Percentiles rank a stretch among this genome's conserved stretches.
Evolutionary conservation across 2,797 vertebrate species (phyloP).

Genomic region (Trachurus trachurus): DNA sequence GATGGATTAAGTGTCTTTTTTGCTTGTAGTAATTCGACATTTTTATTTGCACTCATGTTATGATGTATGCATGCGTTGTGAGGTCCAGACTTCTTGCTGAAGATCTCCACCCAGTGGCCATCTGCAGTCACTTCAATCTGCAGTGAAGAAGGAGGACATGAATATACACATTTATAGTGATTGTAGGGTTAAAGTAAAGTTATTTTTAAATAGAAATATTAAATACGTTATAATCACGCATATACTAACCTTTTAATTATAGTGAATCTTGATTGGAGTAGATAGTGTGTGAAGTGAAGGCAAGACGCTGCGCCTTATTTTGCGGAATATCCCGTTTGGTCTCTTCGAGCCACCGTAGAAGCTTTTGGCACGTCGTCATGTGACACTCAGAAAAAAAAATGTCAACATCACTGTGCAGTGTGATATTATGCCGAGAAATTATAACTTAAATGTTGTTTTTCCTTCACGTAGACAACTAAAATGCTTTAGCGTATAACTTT

Average conservation of each 20-base stretch:
- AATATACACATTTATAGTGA: neutral
- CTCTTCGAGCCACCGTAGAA: slow-evolving; percentile 54
- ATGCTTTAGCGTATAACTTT: accelerated
- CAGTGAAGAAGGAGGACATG: neutral
- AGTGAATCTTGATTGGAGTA: neutral
- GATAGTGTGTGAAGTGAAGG: accelerated
- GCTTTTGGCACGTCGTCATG: slow-evolving; percentile 22
- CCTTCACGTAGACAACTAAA: accelerated
- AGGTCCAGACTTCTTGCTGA: slow-evolving; percentile 22
- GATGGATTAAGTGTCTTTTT: neutral
- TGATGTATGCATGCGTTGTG: neutral
- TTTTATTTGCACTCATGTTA: neutral
- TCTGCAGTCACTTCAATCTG: neutral
- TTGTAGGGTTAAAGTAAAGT: neutral
- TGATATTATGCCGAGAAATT: neutral
- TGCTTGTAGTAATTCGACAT: neutral
- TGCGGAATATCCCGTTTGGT: slow-evolving; percentile 12
- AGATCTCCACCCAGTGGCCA: slow-evolving; percentile 51
- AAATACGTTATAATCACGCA: too few species aligned
- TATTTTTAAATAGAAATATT: neutral
- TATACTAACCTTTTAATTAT: too few species aligned
- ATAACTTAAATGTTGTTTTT: neutral
- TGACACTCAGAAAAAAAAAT: slow-evolving; percentile 46
- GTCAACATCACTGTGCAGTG: slow-evolving; percentile 61
- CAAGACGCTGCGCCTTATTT: neutral